A percentile compares a stretch with the other conserved stretches of the same genome.
Conservation (phyloP, 2,888 invertebrate genomes). For the Linnaemya tessellans region DNA sequence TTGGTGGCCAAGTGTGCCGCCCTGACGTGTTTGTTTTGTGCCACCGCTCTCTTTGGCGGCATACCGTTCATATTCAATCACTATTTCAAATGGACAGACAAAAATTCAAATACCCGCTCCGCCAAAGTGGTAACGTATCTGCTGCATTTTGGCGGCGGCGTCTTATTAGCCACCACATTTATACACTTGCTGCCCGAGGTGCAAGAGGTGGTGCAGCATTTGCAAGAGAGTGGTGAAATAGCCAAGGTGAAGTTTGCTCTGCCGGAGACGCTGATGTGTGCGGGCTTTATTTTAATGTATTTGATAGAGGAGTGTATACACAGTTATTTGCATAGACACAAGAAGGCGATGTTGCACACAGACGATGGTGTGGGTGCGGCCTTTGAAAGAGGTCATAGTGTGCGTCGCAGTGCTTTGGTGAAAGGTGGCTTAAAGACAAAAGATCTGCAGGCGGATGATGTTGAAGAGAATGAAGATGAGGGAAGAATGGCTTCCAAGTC, state of each 20-base stretch:
- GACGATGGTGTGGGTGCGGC: conserved; percentile 78
- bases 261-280: conserved; percentile 89
- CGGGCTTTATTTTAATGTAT: conserved; percentile 90
- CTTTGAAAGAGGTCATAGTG: conserved; percentile 80
- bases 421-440: conserved; percentile 34
- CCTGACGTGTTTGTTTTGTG: conserved; percentile 89
- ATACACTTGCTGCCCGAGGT: conserved; percentile 92
- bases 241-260: conserved; percentile 86
- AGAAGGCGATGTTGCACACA: conserved; percentile 73
- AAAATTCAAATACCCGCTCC: conserved; percentile 78
- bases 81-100: conserved; percentile 86
- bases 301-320: conserved; percentile 92
- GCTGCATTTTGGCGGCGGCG: conserved; percentile 93
- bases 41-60: conserved; percentile 90
- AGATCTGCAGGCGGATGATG: background rate
- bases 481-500: background rate
- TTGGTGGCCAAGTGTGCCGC: conserved; percentile 90
- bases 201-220: conserved; percentile 86
- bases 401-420: conserved; percentile 79
- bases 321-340: conserved; percentile 86
- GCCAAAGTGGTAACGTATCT: conserved; percentile 85
- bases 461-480: conserved; percentile 9
- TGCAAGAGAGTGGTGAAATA: conserved; percentile 84
- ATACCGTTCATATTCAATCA: conserved; percentile 88
- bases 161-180: conserved; percentile 91